Evolutionary conservation across 1,140 invertebrate species (phyloP).

Genomic region (Tetragonula clypearis): DNA sequence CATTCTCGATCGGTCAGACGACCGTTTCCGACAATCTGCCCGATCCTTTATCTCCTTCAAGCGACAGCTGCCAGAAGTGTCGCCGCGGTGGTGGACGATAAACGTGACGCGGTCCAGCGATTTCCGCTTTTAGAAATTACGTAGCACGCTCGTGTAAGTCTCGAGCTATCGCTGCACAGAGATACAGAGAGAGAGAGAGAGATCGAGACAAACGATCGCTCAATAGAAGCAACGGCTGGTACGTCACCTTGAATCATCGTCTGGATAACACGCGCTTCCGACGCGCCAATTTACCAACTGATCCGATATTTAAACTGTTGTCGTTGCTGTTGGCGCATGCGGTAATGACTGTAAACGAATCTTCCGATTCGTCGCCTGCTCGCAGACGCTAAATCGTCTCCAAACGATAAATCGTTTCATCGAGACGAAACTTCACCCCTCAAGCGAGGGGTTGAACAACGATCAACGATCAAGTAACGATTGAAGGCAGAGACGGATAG

Average conservation of each 20-base stretch:
- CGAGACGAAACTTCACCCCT: conserved; percentile 28
- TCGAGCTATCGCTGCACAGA: not conserved
- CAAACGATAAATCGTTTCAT: conserved; percentile 59
- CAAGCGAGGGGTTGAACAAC: conserved; percentile 39
- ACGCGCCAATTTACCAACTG: conserved; percentile 17
- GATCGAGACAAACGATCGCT: conserved; percentile 8
- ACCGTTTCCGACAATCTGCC: not conserved
- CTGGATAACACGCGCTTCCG: not conserved
- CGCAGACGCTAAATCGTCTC: conserved; percentile 26
- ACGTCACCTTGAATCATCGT: not conserved
- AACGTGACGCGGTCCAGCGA: conserved; percentile 27
- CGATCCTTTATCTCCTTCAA: conserved; percentile 11
- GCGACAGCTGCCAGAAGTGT: conserved; percentile 7
- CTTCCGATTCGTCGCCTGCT: conserved; percentile 31
- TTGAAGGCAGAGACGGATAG: not conserved
- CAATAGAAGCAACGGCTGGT: not conserved
- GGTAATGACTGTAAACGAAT: not conserved
- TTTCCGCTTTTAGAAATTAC: conserved; percentile 34
- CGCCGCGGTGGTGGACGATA: not conserved
- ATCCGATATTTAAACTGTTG: not conserved
- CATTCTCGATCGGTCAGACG: not conserved
- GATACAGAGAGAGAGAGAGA: not conserved
- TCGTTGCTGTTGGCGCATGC: not conserved
- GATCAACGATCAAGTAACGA: not conserved
- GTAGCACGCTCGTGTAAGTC: not conserved